Base-by-base conservation (phyloP, 2,113 vertebrate species). In the Turnix velox region DNA sequence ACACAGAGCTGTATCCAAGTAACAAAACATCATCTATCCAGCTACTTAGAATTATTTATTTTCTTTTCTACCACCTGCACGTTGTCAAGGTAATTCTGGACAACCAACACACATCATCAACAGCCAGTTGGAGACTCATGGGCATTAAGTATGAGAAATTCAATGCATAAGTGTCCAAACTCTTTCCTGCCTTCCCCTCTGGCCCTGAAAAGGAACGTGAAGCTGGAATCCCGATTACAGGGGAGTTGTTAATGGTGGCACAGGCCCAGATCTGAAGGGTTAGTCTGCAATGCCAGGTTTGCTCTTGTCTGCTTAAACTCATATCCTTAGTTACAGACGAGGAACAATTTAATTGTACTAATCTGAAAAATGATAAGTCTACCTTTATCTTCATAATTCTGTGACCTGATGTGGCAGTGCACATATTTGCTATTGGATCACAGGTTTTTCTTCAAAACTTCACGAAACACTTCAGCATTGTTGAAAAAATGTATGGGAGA, bases 201-300 rank as follows among this genome's bases (percentile, higher is more conserved):
- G 10, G 27, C 39, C 27, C 42, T 40, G 51, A 65, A 62, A 87
- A 20, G 33, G 16, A 81, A 61, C 11, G 33, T 28, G 35, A 84
- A 81, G 35, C 33, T 24, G 49, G 12, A 68, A 40, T 33, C 31
- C 4, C 22, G 55, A 71, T 49, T 59, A 46, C 16, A 73, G 10
- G 13, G 3, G 10, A 58, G 28, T 42, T 0, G 0, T 48, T 66
- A 79, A 72, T 0, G 7, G 48, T 19, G 51, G 63, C 39, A 33
- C 6, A 39, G 48, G 25, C 52, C 48, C 40, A 78, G 49, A n/a
- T 22, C 66, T 39, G n/a, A 4, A 19, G n/a, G 0, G 0, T 15
- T 14, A 33, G 49, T 18, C 39, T 42, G 37, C 67, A 69, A 14
- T 12, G 14, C n/a, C n/a, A 62, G 62, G 9, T 40, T 61, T 68